phyloP scores from a whole-genome alignment of 2,797 vertebrate genomes.

The Bradypodion pumilum region DNA sequence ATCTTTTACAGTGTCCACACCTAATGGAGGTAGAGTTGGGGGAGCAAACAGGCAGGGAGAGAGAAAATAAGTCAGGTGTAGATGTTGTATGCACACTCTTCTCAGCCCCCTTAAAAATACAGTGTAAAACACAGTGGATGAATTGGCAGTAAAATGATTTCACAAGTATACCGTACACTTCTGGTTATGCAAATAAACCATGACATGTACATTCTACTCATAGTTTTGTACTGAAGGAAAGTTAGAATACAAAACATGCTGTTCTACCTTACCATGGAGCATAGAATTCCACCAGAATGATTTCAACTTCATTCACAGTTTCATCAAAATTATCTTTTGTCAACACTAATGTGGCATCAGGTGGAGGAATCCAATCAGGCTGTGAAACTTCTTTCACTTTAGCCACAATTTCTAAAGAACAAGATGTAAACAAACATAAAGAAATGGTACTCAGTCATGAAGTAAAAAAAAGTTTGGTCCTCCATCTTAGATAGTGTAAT shows the following conservation, averaged over 20 bases:
- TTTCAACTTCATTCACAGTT: slow-evolving; percentile 86
- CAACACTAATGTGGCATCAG: slow-evolving; percentile 89
- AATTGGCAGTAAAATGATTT: background rate
- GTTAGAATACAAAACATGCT: background rate
- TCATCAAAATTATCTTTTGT: slow-evolving; percentile 94
- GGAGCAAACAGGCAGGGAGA: background rate
- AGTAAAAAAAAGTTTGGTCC: too few species aligned
- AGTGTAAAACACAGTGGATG: background rate
- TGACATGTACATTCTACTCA: background rate
- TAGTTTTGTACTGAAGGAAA: background rate
- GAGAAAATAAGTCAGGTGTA: background rate
- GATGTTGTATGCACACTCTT: background rate
- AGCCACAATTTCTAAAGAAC: slow-evolving; percentile 86
- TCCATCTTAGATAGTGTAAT: too few species aligned
- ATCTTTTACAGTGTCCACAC: slow-evolving; percentile 96
- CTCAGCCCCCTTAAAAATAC: background rate
- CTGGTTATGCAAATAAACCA: background rate
- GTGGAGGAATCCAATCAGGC: slow-evolving; percentile 91
- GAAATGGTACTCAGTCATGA: background rate
- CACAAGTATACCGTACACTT: background rate
- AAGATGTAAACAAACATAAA: slow-evolving; percentile 14
- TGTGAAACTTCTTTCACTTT: slow-evolving; percentile 89
- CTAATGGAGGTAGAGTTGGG: slow-evolving; percentile 64
- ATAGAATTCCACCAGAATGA: slow-evolving; percentile 98
- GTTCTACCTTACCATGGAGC: slow-evolving; percentile 90